Evolutionary conservation across 2,113 vertebrate species (phyloP).

Genomic region (Falco punctatus): DNA sequence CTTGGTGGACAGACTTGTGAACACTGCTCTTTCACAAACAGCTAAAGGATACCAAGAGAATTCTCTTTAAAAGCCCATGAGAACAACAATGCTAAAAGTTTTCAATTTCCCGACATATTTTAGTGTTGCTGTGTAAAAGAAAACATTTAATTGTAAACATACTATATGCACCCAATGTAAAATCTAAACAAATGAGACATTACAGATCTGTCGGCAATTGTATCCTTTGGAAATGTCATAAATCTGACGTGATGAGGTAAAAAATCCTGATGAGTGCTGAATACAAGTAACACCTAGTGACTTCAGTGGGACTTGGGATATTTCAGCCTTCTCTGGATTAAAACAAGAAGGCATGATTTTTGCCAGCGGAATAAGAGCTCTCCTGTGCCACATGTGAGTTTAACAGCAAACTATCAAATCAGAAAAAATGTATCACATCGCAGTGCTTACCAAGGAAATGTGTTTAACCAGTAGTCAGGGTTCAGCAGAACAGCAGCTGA

Average conservation of each 20-base stretch:
- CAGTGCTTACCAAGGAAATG: not conserved
- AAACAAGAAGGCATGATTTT: not conserved
- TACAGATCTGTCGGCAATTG: not conserved
- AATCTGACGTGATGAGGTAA: not conserved
- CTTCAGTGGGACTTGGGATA: not conserved
- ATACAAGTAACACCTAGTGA: not conserved
- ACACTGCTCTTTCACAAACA: not conserved
- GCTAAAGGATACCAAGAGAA: not conserved
- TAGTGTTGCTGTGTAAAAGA: not conserved
- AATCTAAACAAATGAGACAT: not conserved
- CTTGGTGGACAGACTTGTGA: not conserved
- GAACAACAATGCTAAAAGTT: not conserved
- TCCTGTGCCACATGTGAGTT: not conserved
- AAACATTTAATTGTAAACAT: not conserved
- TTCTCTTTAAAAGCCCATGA: not conserved
- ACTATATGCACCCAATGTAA: not conserved
- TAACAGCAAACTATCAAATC: constrained; percentile 22
- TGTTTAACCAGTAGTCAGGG: not conserved
- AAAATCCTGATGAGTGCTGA: not conserved
- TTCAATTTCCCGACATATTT: not conserved
- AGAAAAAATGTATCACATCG: not conserved
- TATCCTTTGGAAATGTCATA: not conserved
- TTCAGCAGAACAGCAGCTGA: constrained; percentile 10
- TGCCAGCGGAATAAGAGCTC: not conserved
- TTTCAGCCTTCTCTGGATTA: constrained; percentile 8